A percentile compares a stretch with the other conserved stretches of the same genome.
Conservation (phyloP, 1,140 invertebrate genomes). For the Latrodectus geometricus region DNA sequence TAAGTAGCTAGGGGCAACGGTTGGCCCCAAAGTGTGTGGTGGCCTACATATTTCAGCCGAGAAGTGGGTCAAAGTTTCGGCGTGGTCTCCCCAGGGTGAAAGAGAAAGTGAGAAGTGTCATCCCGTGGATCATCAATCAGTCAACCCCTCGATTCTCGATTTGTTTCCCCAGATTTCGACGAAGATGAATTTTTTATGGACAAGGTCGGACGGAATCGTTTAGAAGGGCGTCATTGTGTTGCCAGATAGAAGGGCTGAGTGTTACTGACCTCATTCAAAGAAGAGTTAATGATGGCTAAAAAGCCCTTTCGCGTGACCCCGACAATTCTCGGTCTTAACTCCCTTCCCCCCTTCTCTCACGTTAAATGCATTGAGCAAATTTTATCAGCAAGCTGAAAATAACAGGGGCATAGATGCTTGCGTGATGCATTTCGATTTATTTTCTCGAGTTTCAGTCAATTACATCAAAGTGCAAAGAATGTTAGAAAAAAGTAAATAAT, state of each 20-base stretch:
- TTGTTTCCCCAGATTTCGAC: slow-evolving; percentile 4
- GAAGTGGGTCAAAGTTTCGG: slow-evolving; percentile 47
- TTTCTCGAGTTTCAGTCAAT: too few species aligned
- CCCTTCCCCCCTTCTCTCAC: too few species aligned
- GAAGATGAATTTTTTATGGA: background rate
- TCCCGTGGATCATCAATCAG: slow-evolving; percentile 17
- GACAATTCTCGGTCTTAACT: background rate
- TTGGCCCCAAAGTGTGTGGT: background rate
- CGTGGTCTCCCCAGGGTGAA: background rate
- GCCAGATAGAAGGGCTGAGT: background rate
- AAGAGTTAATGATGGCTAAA: background rate
- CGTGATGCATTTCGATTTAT: too few species aligned
- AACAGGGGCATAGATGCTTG: too few species aligned
- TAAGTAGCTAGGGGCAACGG: slow-evolving; percentile 2
- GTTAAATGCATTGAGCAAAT: background rate
- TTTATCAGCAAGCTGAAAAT: background rate
- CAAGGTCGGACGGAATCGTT: slow-evolving; percentile 8
- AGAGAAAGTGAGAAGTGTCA: slow-evolving; percentile 7
- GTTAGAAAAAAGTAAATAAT: too few species aligned
- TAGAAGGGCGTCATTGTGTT: background rate
- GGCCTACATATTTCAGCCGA: slow-evolving; percentile 11
- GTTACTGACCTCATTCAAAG: slow-evolving; percentile 19
- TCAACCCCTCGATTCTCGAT: background rate
- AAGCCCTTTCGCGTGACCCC: background rate
- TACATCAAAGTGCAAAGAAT: too few species aligned